Conservation (phyloP, 2,888 invertebrate genomes). For the Eutolmus rufibarbis region DNA sequence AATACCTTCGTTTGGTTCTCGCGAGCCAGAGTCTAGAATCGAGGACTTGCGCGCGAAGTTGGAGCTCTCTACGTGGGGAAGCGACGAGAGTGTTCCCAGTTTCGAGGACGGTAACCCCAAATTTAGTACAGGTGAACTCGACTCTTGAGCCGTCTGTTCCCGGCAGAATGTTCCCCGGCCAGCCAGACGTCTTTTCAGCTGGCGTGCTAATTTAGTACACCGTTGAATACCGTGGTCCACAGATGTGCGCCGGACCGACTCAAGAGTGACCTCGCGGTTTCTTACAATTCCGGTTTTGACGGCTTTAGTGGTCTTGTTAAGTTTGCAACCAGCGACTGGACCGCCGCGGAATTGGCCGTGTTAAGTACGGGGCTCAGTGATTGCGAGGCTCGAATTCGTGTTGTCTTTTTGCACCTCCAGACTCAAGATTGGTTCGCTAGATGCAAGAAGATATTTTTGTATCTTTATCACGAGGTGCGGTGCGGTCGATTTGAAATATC, state of each 20-base stretch:
- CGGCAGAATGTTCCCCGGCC: not conserved
- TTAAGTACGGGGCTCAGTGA: not conserved
- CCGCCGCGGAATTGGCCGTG: not conserved
- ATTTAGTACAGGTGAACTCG: not conserved
- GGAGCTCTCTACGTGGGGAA: not conserved
- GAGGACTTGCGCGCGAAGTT: not conserved
- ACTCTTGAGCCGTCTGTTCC: conserved; percentile 7
- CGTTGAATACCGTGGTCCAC: not conserved
- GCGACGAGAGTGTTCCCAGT: conserved; percentile 1
- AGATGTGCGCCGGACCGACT: not conserved
- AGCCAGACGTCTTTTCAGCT: not conserved
- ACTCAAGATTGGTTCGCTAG: not conserved
- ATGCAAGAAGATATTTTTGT: not conserved
- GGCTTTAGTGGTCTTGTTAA: not conserved
- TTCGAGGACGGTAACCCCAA: not conserved
- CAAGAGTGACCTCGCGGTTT: not conserved
- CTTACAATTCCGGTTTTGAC: not conserved
- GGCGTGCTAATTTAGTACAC: conserved; percentile 25
- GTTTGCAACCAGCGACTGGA: not conserved
- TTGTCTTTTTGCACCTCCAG: not conserved
- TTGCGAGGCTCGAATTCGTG: not conserved
- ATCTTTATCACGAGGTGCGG: not conserved
- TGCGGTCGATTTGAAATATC: not conserved
- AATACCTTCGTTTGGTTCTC: not conserved
- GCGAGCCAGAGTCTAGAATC: not conserved